A percentile compares a stretch with the other conserved stretches of the same genome.
These are phyloP conservation scores for Notechis scutatus DNA, from an alignment of 2,113 vertebrate genomes.

Conservation along the genomic window DNA sequence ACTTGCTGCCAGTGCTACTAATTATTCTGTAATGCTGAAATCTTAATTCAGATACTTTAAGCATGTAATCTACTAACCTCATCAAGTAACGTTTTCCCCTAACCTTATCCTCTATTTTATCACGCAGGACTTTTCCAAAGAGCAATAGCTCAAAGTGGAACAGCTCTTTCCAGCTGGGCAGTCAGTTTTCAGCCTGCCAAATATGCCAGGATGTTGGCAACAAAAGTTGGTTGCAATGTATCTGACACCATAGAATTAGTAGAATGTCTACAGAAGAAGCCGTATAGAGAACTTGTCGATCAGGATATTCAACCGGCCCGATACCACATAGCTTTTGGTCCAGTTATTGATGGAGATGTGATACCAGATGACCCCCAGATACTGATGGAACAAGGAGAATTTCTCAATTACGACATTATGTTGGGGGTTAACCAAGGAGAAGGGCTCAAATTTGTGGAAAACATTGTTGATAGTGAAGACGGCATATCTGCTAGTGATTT, in stretches of 20 bases:
- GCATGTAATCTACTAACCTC: slow-evolving; percentile 50
- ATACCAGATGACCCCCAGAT: slow-evolving; percentile 98
- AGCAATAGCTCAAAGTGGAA: slow-evolving; percentile 97
- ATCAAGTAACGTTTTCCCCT: slow-evolving; percentile 53
- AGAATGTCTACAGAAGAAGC: slow-evolving; percentile 93
- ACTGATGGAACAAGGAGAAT: slow-evolving; percentile 98
- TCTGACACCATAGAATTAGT: slow-evolving; percentile 93
- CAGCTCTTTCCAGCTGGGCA: slow-evolving; percentile 96
- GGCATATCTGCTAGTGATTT: slow-evolving; percentile 98
- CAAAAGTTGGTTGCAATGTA: slow-evolving; percentile 95
- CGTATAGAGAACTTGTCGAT: slow-evolving; percentile 96
- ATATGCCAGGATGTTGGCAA: slow-evolving; percentile 92
- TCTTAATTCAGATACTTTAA: slow-evolving; percentile 43
- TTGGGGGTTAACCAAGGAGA: slow-evolving; percentile 97
- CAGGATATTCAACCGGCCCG: slow-evolving; percentile 97
- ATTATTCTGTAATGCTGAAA: slow-evolving; percentile 16
- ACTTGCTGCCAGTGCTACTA: background rate
- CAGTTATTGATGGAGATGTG: slow-evolving; percentile 97
- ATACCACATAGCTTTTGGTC: slow-evolving; percentile 98
- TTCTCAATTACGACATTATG: slow-evolving; percentile 99
- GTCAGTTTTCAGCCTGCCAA: slow-evolving; percentile 98
- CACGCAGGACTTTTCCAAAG: slow-evolving; percentile 92
- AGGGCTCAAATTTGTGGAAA: slow-evolving; percentile 96
- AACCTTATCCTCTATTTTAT: slow-evolving; percentile 48
- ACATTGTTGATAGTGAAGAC: slow-evolving; percentile 95